phyloP scores from a whole-genome alignment of 2,113 vertebrate genomes.

The Halichoerus grypus region DNA sequence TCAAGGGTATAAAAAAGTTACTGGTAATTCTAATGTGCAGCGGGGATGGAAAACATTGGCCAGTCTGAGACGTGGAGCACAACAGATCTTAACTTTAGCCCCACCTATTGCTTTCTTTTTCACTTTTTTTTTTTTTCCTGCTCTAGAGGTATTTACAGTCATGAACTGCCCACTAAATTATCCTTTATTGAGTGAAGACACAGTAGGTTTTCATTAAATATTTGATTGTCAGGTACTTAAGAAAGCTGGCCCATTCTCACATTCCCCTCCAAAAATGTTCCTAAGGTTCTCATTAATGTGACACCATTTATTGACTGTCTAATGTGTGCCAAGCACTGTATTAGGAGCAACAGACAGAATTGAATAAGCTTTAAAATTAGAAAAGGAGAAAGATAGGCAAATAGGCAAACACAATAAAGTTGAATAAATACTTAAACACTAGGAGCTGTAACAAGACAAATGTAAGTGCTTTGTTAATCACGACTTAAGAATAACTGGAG shows the following conservation, averaged over 20 bases:
- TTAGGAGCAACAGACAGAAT: background rate
- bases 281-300: background rate
- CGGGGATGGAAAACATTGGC: background rate
- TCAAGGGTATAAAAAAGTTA: background rate
- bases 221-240: background rate
- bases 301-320: background rate
- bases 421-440: constrained; percentile 25
- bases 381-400: background rate
- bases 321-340: background rate
- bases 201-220: background rate
- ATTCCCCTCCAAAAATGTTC: background rate
- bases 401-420: background rate
- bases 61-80: background rate
- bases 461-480: background rate
- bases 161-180: background rate
- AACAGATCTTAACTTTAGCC: background rate
- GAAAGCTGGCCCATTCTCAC: background rate
- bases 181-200: background rate
- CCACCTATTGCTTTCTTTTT: background rate
- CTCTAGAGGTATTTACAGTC: background rate
- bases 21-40: background rate
- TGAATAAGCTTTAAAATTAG: constrained; percentile 28
- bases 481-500: background rate
- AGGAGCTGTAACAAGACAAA: background rate
- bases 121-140: background rate